Evolutionary conservation across 2,888 invertebrate genomes (phyloP).

Genomic region (Lordiphosa andalusiaca): DNA sequence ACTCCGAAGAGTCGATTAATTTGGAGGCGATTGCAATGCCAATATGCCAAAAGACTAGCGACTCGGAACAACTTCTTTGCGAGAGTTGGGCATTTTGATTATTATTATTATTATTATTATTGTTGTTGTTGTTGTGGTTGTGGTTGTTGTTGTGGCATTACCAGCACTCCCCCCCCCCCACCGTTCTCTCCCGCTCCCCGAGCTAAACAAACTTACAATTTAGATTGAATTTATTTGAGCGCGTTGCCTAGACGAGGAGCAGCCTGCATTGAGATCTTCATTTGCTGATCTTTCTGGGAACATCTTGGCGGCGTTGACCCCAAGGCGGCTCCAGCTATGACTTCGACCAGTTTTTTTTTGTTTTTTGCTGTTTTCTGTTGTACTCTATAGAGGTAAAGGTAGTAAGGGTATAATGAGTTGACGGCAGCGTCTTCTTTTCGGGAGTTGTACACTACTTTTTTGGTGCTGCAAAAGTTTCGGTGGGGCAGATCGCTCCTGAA

Average conservation of each 20-base stretch:
- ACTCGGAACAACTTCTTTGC: constrained; percentile 38
- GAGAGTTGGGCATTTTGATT: constrained; percentile 38
- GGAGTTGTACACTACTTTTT: too few relatives aligned
- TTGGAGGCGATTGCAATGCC: constrained; percentile 39
- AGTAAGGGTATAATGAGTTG: too few relatives aligned
- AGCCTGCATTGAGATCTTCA: constrained; percentile 77
- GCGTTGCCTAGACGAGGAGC: constrained; percentile 63
- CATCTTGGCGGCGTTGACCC: constrained; percentile 76
- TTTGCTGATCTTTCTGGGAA: constrained; percentile 79
- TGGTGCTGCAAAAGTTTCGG: too few relatives aligned
- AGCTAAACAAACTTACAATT: constrained; percentile 76
- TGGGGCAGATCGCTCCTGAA: too few relatives aligned
- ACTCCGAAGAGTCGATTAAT: constrained; percentile 61
- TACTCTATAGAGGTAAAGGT: too few relatives aligned
- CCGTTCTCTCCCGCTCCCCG: constrained; percentile 37
- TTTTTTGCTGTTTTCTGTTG: too few relatives aligned
- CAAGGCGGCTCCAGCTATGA: constrained; percentile 48
- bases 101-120: constrained; percentile 39
- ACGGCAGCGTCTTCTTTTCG: too few relatives aligned
- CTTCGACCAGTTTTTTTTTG: constrained; percentile 38
- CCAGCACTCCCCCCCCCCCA: constrained; percentile 26
- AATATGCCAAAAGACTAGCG: constrained; percentile 7
- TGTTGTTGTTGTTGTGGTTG: too few relatives aligned
- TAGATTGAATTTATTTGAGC: constrained; percentile 76
- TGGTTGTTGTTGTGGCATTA: constrained; percentile 29